Conservation (phyloP, 2,888 invertebrate genomes). For the Drosophila prolongata region DNA sequence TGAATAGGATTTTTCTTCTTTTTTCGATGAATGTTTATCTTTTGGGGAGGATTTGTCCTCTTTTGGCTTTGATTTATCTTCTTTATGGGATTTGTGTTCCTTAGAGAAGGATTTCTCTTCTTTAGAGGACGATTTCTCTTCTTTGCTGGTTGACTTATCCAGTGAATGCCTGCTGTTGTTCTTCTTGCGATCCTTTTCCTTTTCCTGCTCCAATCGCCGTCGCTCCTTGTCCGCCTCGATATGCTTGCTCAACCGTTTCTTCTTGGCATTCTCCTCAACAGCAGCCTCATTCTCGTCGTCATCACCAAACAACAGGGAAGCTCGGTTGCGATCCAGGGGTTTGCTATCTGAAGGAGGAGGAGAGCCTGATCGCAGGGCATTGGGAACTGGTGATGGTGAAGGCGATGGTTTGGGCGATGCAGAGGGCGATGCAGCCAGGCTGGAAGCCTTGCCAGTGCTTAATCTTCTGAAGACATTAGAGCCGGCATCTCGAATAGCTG, state of each 20-base stretch:
- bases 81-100: constrained; percentile 4
- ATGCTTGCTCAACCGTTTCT: constrained; percentile 84
- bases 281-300: constrained; percentile 84
- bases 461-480: constrained; percentile 50
- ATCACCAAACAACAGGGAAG: constrained; percentile 85
- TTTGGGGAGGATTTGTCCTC: neutral
- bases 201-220: constrained; percentile 64
- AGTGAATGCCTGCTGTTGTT: constrained; percentile 44
- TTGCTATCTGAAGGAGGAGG: constrained; percentile 18
- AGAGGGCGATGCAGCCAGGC: constrained; percentile 2
- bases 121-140: neutral
- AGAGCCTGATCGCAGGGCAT: neutral
- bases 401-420: constrained; percentile 3
- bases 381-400: neutral
- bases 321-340: constrained; percentile 82
- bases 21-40: neutral
- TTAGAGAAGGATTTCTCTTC: neutral
- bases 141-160: constrained; percentile 19
- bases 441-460: constrained; percentile 23
- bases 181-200: constrained; percentile 56
- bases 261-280: constrained; percentile 76
- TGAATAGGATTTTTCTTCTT: constrained; percentile 5
- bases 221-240: constrained; percentile 74
- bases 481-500: constrained; percentile 85
- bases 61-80: constrained; percentile 6